Evolutionary conservation across 2,888 invertebrate genomes (phyloP).

Genomic region (Masnerella sp.): DNA sequence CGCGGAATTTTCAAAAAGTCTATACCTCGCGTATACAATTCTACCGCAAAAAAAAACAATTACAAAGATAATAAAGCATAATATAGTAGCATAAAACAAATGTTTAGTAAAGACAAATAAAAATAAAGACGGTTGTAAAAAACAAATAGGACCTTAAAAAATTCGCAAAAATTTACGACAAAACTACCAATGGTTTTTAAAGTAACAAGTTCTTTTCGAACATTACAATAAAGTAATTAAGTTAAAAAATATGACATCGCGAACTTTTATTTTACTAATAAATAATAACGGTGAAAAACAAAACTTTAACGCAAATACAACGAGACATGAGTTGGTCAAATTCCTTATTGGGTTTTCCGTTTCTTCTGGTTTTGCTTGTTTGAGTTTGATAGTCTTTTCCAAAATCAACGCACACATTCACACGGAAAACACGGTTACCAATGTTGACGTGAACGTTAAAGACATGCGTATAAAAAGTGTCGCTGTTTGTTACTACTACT

Average conservation of each 20-base stretch:
- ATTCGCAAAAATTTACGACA: too few relatives aligned
- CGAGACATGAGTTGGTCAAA: slow-evolving; percentile 17
- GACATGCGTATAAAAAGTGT: slow-evolving; percentile 54
- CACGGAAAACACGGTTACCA: slow-evolving; percentile 43
- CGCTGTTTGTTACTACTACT: slow-evolving; percentile 31
- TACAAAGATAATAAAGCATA: slow-evolving; percentile 17
- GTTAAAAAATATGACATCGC: too few relatives aligned
- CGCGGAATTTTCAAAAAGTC: slow-evolving; percentile 33
- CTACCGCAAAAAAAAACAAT: slow-evolving; percentile 21
- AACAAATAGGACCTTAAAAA: too few relatives aligned
- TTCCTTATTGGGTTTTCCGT: not conserved
- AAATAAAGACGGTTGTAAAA: too few relatives aligned
- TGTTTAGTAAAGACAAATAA: not conserved
- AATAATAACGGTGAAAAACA: not conserved
- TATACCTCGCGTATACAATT: slow-evolving; percentile 32
- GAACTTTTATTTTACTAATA: too few relatives aligned
- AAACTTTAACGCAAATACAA: slow-evolving; percentile 8
- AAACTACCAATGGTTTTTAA: too few relatives aligned
- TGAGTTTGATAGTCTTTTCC: slow-evolving; percentile 26
- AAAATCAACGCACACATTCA: slow-evolving; percentile 53
- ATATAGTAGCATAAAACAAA: too few relatives aligned
- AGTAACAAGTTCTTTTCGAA: too few relatives aligned
- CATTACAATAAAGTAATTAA: too few relatives aligned
- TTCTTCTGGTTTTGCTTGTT: too few relatives aligned
- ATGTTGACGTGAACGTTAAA: slow-evolving; percentile 49